A percentile compares a stretch with the other conserved stretches of the same genome.
Evolutionary conservation across 2,113 vertebrate genomes (phyloP).

Genomic region (Uropsilus gracilis): DNA sequence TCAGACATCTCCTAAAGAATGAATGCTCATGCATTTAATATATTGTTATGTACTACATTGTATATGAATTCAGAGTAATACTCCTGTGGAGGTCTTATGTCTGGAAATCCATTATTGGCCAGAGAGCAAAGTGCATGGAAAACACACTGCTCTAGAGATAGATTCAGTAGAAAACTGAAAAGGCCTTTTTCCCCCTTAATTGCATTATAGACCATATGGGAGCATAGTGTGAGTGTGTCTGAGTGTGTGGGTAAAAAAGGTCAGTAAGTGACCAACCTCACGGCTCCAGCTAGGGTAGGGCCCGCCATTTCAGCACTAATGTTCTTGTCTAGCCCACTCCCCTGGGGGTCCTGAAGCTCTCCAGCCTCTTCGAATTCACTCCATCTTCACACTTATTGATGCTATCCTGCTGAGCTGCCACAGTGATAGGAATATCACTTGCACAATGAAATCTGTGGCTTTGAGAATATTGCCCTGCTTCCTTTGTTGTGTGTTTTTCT

Average conservation of each 20-base stretch:
- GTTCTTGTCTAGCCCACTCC: not conserved
- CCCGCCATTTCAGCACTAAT: fast-evolving
- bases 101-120: not conserved
- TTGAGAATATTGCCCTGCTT: conserved; percentile 5
- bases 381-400: fast-evolving
- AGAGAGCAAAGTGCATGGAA: not conserved
- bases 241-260: not conserved
- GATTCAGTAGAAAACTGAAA: not conserved
- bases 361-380: fast-evolving
- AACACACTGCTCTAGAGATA: not conserved
- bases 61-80: not conserved
- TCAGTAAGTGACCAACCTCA: fast-evolving
- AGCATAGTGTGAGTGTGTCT: too few relatives aligned
- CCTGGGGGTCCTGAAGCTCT: not conserved
- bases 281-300: too few relatives aligned
- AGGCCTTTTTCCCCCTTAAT: not conserved
- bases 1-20: not conserved
- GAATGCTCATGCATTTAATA: not conserved
- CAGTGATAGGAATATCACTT: not conserved
- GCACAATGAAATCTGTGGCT: not conserved
- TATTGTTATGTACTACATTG: not conserved
- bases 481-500: conserved; percentile 54
- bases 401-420: not conserved
- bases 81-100: not conserved
- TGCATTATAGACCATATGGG: not conserved